phyloP scores from a whole-genome alignment of 2,113 vertebrate genomes.

The Xenopus tropicalis region DNA sequence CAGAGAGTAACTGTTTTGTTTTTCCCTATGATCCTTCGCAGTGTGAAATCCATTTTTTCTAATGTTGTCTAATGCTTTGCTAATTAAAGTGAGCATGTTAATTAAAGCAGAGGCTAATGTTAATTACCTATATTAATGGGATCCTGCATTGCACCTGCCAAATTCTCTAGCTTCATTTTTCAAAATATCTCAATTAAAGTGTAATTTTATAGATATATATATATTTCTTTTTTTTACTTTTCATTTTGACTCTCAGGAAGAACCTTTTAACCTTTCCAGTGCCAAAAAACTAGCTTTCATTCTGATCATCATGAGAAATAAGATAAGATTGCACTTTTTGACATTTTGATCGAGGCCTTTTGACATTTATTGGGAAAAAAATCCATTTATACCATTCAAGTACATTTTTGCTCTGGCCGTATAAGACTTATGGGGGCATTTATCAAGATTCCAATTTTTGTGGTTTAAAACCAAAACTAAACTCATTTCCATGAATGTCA shows the following conservation, averaged over 20 bases:
- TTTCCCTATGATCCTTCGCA: slow-evolving; percentile 55
- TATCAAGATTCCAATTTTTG: too few relatives aligned
- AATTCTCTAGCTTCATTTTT: slow-evolving; percentile 89
- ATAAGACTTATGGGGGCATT: too few relatives aligned
- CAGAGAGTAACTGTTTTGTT: slow-evolving; percentile 17
- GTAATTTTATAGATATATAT: slow-evolving; percentile 4
- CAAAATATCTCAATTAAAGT: slow-evolving; percentile 92
- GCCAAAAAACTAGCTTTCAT: background rate
- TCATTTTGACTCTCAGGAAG: slow-evolving; percentile 16
- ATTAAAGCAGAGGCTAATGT: slow-evolving; percentile 96
- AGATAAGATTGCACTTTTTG: too few relatives aligned
- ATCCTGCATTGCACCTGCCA: slow-evolving; percentile 93
- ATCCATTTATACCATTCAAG: too few relatives aligned
- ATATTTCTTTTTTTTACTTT: slow-evolving; percentile 6
- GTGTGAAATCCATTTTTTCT: slow-evolving; percentile 88
- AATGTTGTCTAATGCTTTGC: slow-evolving; percentile 91
- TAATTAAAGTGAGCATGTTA: slow-evolving; percentile 97
- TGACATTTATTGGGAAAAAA: too few relatives aligned
- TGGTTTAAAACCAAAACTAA: too few relatives aligned
- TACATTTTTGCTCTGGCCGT: too few relatives aligned
- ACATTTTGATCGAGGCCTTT: too few relatives aligned
- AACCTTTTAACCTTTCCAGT: slow-evolving; percentile 14
- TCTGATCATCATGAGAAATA: too few relatives aligned
- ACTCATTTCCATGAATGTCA: too few relatives aligned
- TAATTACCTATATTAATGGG: slow-evolving; percentile 98